Percentiles rank a stretch among this genome's conserved stretches.
Evolutionary conservation across 2,888 invertebrate species (phyloP).

Genomic region (Idaea dimidiata): DNA sequence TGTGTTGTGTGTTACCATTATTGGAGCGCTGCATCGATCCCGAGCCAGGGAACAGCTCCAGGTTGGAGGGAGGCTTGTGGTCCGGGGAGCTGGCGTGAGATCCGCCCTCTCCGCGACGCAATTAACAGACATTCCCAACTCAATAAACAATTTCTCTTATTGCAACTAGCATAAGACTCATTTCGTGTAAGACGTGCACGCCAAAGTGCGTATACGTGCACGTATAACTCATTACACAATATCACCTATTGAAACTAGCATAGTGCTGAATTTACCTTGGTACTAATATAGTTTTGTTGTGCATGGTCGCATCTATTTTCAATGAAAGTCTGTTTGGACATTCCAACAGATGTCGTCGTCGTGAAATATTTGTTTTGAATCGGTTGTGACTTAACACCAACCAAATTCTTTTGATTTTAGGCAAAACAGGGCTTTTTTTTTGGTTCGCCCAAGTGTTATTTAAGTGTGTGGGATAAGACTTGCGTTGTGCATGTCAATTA

Average conservation of each 20-base stretch:
- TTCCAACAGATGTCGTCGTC: not conserved
- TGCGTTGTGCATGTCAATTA: conserved; percentile 49
- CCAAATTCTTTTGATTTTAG: not conserved
- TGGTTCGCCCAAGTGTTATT: conserved; percentile 6
- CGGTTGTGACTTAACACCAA: not conserved
- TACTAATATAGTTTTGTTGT: not conserved
- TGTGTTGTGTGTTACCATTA: conserved; percentile 84
- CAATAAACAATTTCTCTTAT: conserved; percentile 27
- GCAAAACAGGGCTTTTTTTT: not conserved
- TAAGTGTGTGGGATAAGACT: conserved; percentile 18
- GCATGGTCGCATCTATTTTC: not conserved
- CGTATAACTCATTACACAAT: conserved; percentile 36
- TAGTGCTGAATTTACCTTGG: not conserved
- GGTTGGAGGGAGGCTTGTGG: conserved; percentile 85
- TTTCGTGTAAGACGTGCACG: not conserved
- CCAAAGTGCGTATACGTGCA: too few species aligned
- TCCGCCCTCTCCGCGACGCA: conserved; percentile 65
- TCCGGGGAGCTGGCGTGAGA: conserved; percentile 83
- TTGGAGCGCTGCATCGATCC: conserved; percentile 85
- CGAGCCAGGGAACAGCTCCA: conserved; percentile 85
- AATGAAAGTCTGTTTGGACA: not conserved
- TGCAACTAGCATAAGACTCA: conserved; percentile 4
- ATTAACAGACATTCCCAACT: conserved; percentile 55
- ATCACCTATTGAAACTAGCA: conserved; percentile 3
- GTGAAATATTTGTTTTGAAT: too few species aligned